A percentile compares a stretch with the other conserved stretches of the same genome.
Conservation (phyloP, 1,140 invertebrate species). For the Meloidogyne floridensis region DNA sequence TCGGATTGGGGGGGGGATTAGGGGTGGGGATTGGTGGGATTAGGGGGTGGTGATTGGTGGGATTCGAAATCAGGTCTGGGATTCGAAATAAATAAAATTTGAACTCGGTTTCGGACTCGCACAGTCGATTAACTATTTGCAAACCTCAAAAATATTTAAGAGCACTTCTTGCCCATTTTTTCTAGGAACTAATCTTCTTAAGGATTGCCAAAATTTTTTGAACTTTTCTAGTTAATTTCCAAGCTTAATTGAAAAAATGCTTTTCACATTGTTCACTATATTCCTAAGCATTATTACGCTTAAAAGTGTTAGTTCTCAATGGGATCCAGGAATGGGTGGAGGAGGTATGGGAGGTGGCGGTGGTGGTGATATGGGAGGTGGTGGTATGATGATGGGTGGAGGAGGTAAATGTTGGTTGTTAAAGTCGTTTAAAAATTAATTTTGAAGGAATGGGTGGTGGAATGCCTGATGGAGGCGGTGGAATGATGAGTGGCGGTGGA, state of each 20-base stretch:
- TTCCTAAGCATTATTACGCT: not conserved
- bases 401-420: not conserved
- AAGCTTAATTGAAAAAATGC: not conserved
- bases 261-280: not conserved
- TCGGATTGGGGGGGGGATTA: too few relatives aligned
- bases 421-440: not conserved
- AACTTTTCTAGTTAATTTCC: not conserved
- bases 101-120: too few relatives aligned
- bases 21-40: too few relatives aligned
- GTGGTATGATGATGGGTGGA: conserved; percentile 26
- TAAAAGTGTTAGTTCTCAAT: not conserved
- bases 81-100: too few relatives aligned
- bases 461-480: conserved; percentile 20
- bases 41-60: too few relatives aligned
- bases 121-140: too few relatives aligned
- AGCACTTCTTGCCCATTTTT: too few relatives aligned
- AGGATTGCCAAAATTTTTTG: too few relatives aligned
- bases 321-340: conserved; percentile 16
- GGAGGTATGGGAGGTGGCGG: conserved; percentile 23
- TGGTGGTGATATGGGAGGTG: conserved; percentile 1
- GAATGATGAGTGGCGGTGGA: conserved; percentile 23
- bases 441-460: conserved; percentile 3
- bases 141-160: too few relatives aligned
- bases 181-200: too few relatives aligned
- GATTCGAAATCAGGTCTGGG: too few relatives aligned